Base-by-base conservation (phyloP, 2,888 invertebrate genomes). In the Cantharis flavilabris region DNA sequence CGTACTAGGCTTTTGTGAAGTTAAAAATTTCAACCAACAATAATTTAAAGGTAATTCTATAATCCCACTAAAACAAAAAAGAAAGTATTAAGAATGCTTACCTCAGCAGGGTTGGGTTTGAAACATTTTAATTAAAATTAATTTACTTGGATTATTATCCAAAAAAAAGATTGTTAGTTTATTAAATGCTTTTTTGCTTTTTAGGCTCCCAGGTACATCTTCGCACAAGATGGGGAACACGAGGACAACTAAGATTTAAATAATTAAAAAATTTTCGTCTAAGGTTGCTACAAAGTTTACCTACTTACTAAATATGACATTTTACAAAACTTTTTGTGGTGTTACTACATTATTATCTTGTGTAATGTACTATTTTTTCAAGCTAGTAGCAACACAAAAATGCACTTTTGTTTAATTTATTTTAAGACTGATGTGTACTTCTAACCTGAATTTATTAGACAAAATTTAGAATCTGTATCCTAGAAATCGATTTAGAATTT, bases 141-240 rank as follows among this genome's bases (percentile, higher is more conserved):
- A 26, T 26, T 23, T 26, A 26, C 26, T 26, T 26, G 26, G 26
- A 9, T 26, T 26, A 26, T 9, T 26, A 26, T 9, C 26, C 26
- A 9, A 20, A 20, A 20, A n/a, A 20, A 20, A 20, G 20, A 20
- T 20, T 20, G 3, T 20, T 20, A 20, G 20, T 20, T 20, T 20
- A 2, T 3, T 3, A 20, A 20, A 16, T 1, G 20, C 3, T 20
- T 20, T 20, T 20, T 20, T 20, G 16, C 74, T n/a, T 82, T 81
- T 16, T 76, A 83, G 83, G 83, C 80, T 28, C 80, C 82, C 20
- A 80, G 80, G 18, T 83, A 79, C 70, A 67, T 82, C 28, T 63
- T 82, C 67, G 79, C 81, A 14, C 82, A 83, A 73, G 83, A 83
- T 73, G 77, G 79, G 20, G 82, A 83, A 62, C 83, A 80, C 72